Percentiles rank a stretch among this genome's conserved stretches.
Conservation (phyloP, 35 echinoderm and acorn worm genomes). For the Diadema setosum region DNA sequence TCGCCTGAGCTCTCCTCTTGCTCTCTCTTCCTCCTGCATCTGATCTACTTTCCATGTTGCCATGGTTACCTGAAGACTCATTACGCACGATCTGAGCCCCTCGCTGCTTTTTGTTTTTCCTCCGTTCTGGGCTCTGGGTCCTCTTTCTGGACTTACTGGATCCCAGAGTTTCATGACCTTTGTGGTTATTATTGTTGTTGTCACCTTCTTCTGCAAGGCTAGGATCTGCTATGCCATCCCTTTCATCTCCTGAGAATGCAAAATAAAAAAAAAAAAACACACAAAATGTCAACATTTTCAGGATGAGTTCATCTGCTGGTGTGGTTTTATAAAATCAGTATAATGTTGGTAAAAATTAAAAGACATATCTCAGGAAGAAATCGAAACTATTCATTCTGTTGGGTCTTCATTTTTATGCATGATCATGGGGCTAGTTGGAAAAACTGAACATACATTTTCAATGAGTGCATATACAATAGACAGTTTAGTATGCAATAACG, state of each 20-base stretch:
- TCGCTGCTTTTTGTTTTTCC: background rate
- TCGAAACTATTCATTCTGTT: no score
- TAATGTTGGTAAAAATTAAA: no score
- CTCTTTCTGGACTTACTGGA: background rate
- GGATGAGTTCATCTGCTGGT: no score
- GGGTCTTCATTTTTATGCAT: no score
- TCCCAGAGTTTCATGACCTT: background rate
- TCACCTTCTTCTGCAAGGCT: background rate
- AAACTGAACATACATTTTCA: no score
- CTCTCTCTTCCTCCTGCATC: background rate
- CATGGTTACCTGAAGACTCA: background rate
- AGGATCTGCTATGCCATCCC: background rate
- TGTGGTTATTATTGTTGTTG: constrained; percentile 2
- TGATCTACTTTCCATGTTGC: background rate
- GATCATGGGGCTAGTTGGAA: no score
- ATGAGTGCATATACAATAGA: no score
- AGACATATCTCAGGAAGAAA: no score
- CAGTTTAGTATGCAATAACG: no score
- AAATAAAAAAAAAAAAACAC: background rate
- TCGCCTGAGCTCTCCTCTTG: background rate
- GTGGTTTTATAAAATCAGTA: no score
- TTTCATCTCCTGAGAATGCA: background rate
- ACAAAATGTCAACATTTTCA: no score
- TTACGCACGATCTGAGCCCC: background rate
- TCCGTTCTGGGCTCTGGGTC: background rate